Evolutionary conservation across 2,888 invertebrate genomes (phyloP).

Genomic region (Ctenicera cuprea): DNA sequence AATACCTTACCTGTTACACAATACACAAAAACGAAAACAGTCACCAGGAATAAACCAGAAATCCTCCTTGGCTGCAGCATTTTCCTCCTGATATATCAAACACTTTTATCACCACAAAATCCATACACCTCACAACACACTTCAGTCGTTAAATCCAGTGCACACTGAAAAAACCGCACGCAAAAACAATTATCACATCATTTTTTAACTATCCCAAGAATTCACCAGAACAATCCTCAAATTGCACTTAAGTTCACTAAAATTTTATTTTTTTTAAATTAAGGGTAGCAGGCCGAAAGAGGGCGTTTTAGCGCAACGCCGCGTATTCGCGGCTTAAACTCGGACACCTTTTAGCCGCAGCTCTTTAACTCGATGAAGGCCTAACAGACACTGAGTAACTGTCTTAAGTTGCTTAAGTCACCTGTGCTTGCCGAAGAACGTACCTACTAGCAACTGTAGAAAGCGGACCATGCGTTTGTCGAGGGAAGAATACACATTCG

Average conservation of each 20-base stretch:
- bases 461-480: constrained; percentile 55
- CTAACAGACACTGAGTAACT: constrained; percentile 60
- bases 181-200: constrained; percentile 8
- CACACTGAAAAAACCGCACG: neutral
- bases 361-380: constrained; percentile 54
- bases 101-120: constrained; percentile 4
- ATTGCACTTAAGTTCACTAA: neutral
- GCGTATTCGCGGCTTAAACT: constrained; percentile 17
- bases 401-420: constrained; percentile 56
- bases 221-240: neutral
- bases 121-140: constrained; percentile 1
- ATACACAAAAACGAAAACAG: constrained; percentile 52
- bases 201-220: neutral
- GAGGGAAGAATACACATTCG: constrained; percentile 17
- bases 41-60: constrained; percentile 51
- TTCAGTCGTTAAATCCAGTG: constrained; percentile 3
- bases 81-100: constrained; percentile 22
- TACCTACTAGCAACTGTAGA: constrained; percentile 55
- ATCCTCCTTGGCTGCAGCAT: constrained; percentile 57
- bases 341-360: constrained; percentile 21
- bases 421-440: constrained; percentile 58
- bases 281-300: neutral
- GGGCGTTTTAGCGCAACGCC: constrained; percentile 22
- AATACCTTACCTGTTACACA: constrained; percentile 54
- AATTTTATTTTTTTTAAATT: neutral